Base-by-base conservation (phyloP, 2,113 vertebrate species). In the Collichthys lucidus region DNA sequence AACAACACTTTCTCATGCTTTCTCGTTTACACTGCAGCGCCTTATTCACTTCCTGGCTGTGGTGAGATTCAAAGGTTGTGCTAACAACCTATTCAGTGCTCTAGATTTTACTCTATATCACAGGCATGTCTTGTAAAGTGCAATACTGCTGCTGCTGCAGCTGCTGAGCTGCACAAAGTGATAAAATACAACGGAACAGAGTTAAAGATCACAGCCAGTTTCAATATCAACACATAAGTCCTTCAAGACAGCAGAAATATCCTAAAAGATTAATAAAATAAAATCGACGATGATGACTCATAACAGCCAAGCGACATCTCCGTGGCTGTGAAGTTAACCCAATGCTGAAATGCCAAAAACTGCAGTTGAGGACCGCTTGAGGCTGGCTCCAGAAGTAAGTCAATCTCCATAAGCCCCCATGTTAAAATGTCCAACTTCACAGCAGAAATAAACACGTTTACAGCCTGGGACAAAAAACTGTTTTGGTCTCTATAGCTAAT, bases 1-100 rank as follows among this genome's bases (percentile, higher is more conserved):
- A 22, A 26, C 22, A 42, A 24, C 29, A 22, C 31, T 40, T 14
- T 52, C 19, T 17, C n/a, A 24, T 12, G 24, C 55, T n/a, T 20
- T 22, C 15, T 26, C 10, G 0, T 15, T 24, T 15, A 12, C 9
- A 1, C 63, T 71, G 53, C 40, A 6, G 68, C 35, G 0, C 42
- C 67, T 70, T 24, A 24, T 42, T 70, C 55, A 59, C 69, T 49
- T 49, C 63, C 44, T 66, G 44, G 22, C 44, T 49, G 63, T 24
- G 44, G 63, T 49, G 44, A 66, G 15, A n/a, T 11, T 47, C 44
- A 26, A 10, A 47, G 2, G 6, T 16, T 40, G 35, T 40, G 35
- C 35, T 40, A 40, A 9, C 35, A 40, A 40, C 35, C 7, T 8
- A 40, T 40, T 35, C 65, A 10, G 26, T 14, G 65, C 47, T 16